Percentiles rank a stretch among this genome's conserved stretches.
These are phyloP conservation scores for Taeniopygia guttata DNA, from an alignment of 2,797 vertebrate species.

Conservation along the genomic window DNA sequence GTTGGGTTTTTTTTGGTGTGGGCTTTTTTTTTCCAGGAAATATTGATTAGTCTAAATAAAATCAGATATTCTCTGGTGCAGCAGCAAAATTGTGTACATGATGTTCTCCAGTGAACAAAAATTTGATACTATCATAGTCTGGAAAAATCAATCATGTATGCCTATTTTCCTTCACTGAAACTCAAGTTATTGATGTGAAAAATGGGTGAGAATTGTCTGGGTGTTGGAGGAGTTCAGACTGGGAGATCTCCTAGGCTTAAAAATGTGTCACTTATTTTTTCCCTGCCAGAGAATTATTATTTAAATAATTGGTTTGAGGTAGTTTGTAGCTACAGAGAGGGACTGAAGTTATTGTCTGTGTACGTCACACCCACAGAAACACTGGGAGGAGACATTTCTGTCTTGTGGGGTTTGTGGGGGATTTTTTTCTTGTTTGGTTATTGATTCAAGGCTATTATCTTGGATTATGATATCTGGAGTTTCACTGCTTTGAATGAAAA, in stretches of 20 bases:
- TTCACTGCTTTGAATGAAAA: constrained; percentile 36
- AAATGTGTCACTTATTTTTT: not conserved
- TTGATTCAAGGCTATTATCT: constrained; percentile 55
- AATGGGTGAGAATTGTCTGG: not conserved
- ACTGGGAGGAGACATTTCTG: not conserved
- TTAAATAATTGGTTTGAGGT: not conserved
- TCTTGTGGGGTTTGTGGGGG: not conserved
- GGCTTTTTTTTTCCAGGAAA: not conserved
- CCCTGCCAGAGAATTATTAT: not conserved
- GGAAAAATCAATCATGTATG: constrained; percentile 42
- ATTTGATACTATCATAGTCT: not conserved
- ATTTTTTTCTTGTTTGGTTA: constrained; percentile 25
- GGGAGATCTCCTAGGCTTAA: not conserved
- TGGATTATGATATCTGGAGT: constrained; percentile 54
- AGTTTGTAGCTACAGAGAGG: not conserved
- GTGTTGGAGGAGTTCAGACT: not conserved
- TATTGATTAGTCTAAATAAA: constrained; percentile 1
- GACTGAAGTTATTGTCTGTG: not conserved
- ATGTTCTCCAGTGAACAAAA: not conserved
- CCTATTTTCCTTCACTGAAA: not conserved
- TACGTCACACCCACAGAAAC: not conserved
- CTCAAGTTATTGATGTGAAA: not conserved
- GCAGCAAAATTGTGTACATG: not conserved
- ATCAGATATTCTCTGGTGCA: not conserved
- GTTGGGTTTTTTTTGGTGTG: not conserved